These are phyloP conservation scores for Aricia agestis DNA, from an alignment of 1,140 invertebrate species.

Conservation along the genomic window DNA sequence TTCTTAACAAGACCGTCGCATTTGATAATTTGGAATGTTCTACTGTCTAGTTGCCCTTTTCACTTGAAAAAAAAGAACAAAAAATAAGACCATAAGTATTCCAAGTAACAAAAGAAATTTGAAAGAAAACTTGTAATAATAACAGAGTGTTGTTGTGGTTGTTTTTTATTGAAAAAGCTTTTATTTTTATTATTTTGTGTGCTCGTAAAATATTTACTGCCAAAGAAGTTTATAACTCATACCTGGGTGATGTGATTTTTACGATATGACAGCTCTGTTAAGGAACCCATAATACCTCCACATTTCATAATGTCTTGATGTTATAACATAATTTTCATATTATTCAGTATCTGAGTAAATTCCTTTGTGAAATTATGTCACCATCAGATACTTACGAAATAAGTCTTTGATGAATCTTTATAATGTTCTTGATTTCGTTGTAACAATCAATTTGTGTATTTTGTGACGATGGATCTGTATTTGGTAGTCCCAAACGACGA, in stretches of 20 bases:
- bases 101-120: too few relatives aligned
- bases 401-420: conserved; percentile 58
- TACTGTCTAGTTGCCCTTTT: too few relatives aligned
- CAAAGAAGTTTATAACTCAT: not conserved
- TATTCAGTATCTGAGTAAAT: too few relatives aligned
- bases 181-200: conserved; percentile 2
- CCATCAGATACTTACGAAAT: conserved; percentile 40
- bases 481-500: conserved; percentile 32
- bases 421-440: conserved; percentile 42
- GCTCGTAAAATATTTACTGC: not conserved
- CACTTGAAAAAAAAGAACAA: too few relatives aligned
- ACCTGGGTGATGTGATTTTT: not conserved
- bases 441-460: conserved; percentile 36
- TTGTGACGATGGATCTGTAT: not conserved
- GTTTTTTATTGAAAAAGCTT: conserved; percentile 1
- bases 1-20: too few relatives aligned
- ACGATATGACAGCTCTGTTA: not conserved
- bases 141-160: not conserved
- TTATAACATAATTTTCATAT: not conserved
- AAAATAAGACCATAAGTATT: too few relatives aligned
- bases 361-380: too few relatives aligned
- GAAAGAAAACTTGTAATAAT: not conserved
- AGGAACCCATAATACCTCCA: conserved; percentile 3
- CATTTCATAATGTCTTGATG: not conserved
- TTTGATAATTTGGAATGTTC: too few relatives aligned